These are phyloP conservation scores for Heliconius erato DNA, from an alignment of 2,888 invertebrate genomes.

Conservation along the genomic window DNA sequence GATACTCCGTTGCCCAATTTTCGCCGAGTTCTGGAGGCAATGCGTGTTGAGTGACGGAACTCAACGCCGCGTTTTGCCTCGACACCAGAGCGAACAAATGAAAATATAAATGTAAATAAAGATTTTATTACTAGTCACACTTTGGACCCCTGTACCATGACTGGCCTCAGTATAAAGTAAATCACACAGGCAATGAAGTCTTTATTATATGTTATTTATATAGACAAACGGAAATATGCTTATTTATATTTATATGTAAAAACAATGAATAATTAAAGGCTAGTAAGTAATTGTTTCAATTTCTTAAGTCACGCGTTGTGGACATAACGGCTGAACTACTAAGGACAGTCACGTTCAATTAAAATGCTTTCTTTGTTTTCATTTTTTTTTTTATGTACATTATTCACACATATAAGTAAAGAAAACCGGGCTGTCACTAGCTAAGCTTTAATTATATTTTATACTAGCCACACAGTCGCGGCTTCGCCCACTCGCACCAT, in stretches of 20 bases:
- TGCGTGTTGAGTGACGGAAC: neutral
- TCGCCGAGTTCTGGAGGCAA: too few relatives aligned
- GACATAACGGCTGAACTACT: constrained; percentile 26
- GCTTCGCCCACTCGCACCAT: too few relatives aligned
- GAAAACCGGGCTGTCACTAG: neutral
- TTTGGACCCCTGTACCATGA: too few relatives aligned
- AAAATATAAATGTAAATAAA: too few relatives aligned
- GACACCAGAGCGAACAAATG: too few relatives aligned
- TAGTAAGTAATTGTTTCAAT: constrained; percentile 12
- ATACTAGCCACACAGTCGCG: neutral
- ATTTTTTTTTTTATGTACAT: neutral
- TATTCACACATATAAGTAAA: neutral
- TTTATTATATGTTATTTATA: neutral
- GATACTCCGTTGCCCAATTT: too few relatives aligned
- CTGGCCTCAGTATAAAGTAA: neutral
- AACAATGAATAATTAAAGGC: constrained; percentile 36
- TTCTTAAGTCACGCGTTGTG: constrained; percentile 27
- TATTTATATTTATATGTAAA: neutral
- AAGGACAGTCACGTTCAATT: constrained; percentile 35
- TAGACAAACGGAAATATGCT: neutral
- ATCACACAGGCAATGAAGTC: neutral
- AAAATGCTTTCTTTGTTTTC: constrained; percentile 36
- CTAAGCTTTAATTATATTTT: neutral
- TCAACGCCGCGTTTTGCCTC: neutral
- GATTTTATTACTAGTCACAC: too few relatives aligned